Conservation (phyloP, 2,797 vertebrate species). For the Ptychadena robeensis region DNA sequence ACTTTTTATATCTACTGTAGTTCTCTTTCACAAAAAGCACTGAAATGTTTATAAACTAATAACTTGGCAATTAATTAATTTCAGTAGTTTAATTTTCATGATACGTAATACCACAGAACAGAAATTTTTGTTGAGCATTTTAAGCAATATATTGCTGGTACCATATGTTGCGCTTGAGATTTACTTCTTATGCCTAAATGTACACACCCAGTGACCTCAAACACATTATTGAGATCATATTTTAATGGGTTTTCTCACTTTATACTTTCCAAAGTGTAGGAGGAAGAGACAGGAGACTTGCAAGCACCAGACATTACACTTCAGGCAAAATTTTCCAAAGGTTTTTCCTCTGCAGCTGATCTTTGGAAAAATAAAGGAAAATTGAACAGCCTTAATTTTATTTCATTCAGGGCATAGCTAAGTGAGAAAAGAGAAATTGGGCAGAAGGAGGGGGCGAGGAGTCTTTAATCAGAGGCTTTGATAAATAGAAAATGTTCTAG, state of each 20-base stretch:
- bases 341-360: constrained; percentile 50
- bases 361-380: constrained; percentile 34
- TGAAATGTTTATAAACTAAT: too few species aligned
- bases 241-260: constrained; percentile 61
- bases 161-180: too few species aligned
- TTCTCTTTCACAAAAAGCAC: too few species aligned
- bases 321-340: constrained; percentile 67
- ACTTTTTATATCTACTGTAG: too few species aligned
- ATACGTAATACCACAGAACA: too few species aligned
- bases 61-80: too few species aligned
- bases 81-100: too few species aligned
- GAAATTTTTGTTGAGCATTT: too few species aligned
- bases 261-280: constrained; percentile 68
- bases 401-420: constrained; percentile 64
- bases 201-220: constrained; percentile 43
- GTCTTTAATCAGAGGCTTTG: constrained; percentile 72
- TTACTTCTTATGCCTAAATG: neutral
- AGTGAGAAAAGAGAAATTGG: constrained; percentile 65
- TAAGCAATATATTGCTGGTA: too few species aligned
- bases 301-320: constrained; percentile 65
- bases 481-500: constrained; percentile 78
- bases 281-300: constrained; percentile 65
- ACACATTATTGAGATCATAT: constrained; percentile 49
- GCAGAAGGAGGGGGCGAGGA: constrained; percentile 62
- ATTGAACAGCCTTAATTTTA: constrained; percentile 27